phyloP scores from a whole-genome alignment of 2,888 invertebrate species.

The Xestia rhomboidea region DNA sequence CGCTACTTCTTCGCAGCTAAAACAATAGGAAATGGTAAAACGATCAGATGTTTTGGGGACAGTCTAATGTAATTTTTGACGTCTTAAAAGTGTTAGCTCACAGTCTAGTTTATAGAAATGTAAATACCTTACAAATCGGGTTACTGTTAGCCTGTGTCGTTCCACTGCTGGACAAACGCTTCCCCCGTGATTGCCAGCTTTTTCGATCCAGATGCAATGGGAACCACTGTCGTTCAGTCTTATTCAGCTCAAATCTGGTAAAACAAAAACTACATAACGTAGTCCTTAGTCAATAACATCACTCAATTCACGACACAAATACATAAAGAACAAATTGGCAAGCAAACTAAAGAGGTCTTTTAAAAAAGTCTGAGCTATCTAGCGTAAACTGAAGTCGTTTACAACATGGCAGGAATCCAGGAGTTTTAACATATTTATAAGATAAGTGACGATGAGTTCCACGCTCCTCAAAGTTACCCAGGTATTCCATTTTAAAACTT shows the following conservation, averaged over 20 bases:
- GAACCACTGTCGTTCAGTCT: neutral
- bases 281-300: neutral
- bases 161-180: neutral
- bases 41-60: no score
- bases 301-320: neutral
- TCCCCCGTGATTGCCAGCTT: no score
- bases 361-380: neutral
- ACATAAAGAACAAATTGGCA: conserved; percentile 28
- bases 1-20: no score
- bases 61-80: no score
- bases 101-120: no score
- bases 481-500: conserved; percentile 50
- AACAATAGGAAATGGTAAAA: no score
- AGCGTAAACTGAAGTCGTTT: conserved; percentile 35
- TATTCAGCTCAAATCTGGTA: neutral
- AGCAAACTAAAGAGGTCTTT: conserved; percentile 10
- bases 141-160: no score
- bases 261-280: neutral
- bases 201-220: neutral
- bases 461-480: conserved; percentile 14
- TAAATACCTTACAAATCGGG: no score
- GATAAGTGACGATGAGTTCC: conserved; percentile 46
- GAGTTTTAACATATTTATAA: conserved; percentile 60
- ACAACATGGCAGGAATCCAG: conserved; percentile 34
- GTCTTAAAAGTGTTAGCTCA: no score